Conservation (phyloP, 2,113 vertebrate species). For the Scytalopus superciliaris region DNA sequence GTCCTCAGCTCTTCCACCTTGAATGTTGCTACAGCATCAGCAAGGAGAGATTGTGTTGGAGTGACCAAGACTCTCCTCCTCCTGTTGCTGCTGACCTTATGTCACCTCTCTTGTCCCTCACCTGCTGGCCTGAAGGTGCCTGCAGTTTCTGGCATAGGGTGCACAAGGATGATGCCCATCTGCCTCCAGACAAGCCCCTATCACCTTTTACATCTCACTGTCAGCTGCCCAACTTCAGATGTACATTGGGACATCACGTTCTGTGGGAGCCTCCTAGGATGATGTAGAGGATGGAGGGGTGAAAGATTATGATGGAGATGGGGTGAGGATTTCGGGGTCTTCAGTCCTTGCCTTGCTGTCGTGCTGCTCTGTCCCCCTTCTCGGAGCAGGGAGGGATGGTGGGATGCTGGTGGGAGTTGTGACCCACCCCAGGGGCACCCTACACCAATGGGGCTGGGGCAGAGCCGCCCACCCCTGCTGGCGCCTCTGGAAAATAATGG, state of each 20-base stretch:
- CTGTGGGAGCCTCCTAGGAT: accelerated
- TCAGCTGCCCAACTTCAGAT: not conserved
- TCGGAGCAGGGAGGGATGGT: not conserved
- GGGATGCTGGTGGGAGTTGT: not conserved
- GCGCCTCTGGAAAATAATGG: not conserved
- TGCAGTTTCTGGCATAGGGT: not conserved
- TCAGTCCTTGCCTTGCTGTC: not conserved
- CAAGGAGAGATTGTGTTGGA: not conserved
- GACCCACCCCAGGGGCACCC: not conserved
- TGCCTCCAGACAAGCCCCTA: not conserved
- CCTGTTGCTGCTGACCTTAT: not conserved
- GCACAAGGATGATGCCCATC: not conserved
- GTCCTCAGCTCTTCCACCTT: not conserved
- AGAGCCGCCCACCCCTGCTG: not conserved
- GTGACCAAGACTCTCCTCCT: not conserved
- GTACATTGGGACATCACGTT: accelerated
- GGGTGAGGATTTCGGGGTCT: not conserved
- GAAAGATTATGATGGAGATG: not conserved
- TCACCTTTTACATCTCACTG: not conserved
- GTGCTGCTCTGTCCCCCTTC: not conserved
- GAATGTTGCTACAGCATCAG: not conserved
- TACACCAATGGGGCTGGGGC: not conserved
- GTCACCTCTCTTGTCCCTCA: not conserved
- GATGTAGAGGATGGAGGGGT: not conserved
- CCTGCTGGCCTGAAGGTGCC: not conserved